Conservation (phyloP, 2,113 vertebrate species). For the Arenaria interpres region DNA sequence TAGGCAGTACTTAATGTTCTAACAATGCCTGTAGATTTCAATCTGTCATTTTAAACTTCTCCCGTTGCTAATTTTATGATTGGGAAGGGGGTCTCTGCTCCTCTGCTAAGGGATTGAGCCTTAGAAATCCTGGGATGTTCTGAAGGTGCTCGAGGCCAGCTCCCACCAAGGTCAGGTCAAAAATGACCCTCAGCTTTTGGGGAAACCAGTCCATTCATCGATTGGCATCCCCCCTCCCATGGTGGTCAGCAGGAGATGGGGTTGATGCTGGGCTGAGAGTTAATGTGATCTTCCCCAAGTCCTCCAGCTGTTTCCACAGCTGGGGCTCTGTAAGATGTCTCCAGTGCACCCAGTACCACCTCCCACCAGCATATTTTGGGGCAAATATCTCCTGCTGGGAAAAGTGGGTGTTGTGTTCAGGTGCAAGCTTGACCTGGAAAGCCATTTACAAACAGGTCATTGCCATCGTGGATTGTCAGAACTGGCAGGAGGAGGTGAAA, state of each 20-base stretch:
- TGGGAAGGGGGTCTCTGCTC: background rate
- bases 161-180: background rate
- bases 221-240: accelerated
- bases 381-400: background rate
- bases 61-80: background rate
- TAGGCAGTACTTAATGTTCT: background rate
- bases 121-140: background rate
- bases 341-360: background rate
- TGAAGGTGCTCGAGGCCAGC: background rate
- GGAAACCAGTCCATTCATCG: background rate
- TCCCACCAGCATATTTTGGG: background rate
- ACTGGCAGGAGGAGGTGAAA: background rate
- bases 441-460: background rate
- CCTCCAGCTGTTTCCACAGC: background rate
- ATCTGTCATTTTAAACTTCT: background rate
- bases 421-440: background rate
- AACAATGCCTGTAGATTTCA: background rate
- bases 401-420: background rate
- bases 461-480: background rate
- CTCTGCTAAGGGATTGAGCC: background rate
- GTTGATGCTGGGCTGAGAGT: background rate
- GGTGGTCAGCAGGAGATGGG: background rate
- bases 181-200: background rate
- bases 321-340: background rate
- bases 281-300: background rate